These are phyloP conservation scores for Potamarius usumacintae DNA, from an alignment of 2,113 vertebrate species.

Conservation along the genomic window DNA sequence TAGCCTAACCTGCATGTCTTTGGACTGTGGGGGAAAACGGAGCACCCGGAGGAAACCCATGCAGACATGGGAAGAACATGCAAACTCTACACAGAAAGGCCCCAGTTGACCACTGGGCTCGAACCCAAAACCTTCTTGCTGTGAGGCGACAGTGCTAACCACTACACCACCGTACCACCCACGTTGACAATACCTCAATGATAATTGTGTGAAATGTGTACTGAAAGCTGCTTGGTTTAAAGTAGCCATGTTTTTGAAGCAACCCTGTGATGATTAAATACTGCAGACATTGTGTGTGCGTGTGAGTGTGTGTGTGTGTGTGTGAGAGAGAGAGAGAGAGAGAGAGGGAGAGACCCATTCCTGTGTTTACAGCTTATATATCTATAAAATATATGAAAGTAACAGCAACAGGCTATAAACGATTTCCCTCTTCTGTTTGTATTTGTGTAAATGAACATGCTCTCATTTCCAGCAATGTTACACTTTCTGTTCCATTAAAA, in stretches of 20 bases:
- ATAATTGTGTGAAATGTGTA: background rate
- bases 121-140: no score
- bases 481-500: slow-evolving; percentile 8
- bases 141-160: no score
- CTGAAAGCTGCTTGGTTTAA: background rate
- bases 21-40: no score
- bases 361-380: background rate
- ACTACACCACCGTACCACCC: no score
- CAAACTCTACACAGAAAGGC: no score
- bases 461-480: background rate
- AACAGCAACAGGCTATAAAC: background rate
- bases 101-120: no score
- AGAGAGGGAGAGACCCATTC: background rate
- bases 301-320: background rate
- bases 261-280: background rate
- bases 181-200: background rate
- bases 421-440: background rate
- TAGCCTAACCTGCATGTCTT: no score
- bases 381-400: background rate
- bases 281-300: background rate
- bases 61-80: no score
- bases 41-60: no score
- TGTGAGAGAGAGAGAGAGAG: background rate
- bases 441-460: background rate
- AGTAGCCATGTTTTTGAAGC: background rate